Percentiles rank a stretch among this genome's conserved stretches.
phyloP scores from a whole-genome alignment of 2,888 invertebrate genomes.

The Campoletis raptor region DNA sequence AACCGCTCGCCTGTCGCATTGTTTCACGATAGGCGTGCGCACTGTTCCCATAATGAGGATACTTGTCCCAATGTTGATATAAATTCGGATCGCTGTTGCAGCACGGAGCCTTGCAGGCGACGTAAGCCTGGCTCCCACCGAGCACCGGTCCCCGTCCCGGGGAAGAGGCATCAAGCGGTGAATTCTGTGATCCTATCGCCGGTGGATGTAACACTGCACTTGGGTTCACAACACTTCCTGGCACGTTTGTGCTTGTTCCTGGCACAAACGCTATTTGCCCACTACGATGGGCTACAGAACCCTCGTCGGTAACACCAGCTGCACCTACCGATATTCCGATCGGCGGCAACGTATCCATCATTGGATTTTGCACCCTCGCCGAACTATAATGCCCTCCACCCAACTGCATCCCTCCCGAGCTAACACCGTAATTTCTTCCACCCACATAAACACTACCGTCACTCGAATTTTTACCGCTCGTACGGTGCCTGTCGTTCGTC shows the following conservation, averaged over 20 bases:
- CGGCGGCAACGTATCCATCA: slow-evolving; percentile 76
- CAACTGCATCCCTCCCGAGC: slow-evolving; percentile 74
- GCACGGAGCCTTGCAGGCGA: slow-evolving; percentile 81
- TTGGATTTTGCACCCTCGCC: slow-evolving; percentile 75
- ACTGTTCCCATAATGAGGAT: slow-evolving; percentile 71
- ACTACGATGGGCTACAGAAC: slow-evolving; percentile 73
- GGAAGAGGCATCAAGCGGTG: slow-evolving; percentile 68
- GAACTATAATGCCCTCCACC: slow-evolving; percentile 73
- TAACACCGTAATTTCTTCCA: slow-evolving; percentile 62
- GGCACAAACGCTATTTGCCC: slow-evolving; percentile 76
- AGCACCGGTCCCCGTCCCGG: slow-evolving; percentile 71
- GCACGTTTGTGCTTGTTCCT: slow-evolving; percentile 72
- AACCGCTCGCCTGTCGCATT: slow-evolving; percentile 69
- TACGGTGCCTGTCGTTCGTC: slow-evolving; percentile 70
- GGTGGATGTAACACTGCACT: slow-evolving; percentile 38
- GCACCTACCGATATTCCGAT: slow-evolving; percentile 65
- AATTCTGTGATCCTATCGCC: slow-evolving; percentile 63
- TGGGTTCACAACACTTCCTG: slow-evolving; percentile 36
- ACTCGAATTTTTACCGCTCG: slow-evolving; percentile 76
- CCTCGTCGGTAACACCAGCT: slow-evolving; percentile 74
- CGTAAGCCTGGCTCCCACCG: slow-evolving; percentile 63
- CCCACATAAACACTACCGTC: slow-evolving; percentile 68
- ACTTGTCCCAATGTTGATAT: slow-evolving; percentile 81
- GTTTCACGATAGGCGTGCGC: slow-evolving; percentile 77
- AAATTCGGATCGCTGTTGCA: slow-evolving; percentile 78